Evolutionary conservation across 2,797 vertebrate genomes (phyloP).

Genomic region (Anguilla anguilla): DNA sequence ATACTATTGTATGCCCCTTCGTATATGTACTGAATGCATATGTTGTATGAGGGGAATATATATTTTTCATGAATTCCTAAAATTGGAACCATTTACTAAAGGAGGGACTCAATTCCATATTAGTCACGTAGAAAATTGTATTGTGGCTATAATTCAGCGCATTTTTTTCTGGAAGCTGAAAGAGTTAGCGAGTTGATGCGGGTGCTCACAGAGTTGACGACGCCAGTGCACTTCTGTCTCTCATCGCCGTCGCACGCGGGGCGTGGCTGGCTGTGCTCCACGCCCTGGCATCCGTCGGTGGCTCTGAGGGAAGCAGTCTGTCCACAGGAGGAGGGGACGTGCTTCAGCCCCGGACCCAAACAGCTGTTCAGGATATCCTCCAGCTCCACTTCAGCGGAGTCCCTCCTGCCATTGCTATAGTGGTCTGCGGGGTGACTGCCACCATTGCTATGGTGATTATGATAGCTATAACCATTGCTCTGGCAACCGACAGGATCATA

Average conservation of each 20-base stretch:
- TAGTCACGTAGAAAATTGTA: background rate
- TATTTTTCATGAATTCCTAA: background rate
- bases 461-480: constrained; percentile 43
- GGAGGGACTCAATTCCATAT: too few species aligned
- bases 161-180: background rate
- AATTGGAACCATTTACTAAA: background rate
- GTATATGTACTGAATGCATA: background rate
- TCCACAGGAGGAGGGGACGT: constrained; percentile 49
- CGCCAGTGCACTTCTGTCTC: constrained; percentile 67
- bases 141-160: background rate
- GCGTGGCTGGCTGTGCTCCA: constrained; percentile 47
- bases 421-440: constrained; percentile 51
- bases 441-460: constrained; percentile 47
- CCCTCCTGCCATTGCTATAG: constrained; percentile 54
- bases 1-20: background rate
- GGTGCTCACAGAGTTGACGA: constrained; percentile 82
- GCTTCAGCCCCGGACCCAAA: constrained; percentile 63
- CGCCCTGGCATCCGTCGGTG: constrained; percentile 38
- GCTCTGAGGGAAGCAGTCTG: background rate
- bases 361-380: constrained; percentile 73
- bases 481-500: constrained; percentile 45
- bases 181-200: constrained; percentile 18
- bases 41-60: background rate
- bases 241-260: constrained; percentile 50
- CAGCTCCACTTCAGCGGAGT: constrained; percentile 48